Evolutionary conservation across 2,113 vertebrate species (phyloP), one percentile per base, ranked within the genome.

Genomic region (Orientallactaga bullata): DNA sequence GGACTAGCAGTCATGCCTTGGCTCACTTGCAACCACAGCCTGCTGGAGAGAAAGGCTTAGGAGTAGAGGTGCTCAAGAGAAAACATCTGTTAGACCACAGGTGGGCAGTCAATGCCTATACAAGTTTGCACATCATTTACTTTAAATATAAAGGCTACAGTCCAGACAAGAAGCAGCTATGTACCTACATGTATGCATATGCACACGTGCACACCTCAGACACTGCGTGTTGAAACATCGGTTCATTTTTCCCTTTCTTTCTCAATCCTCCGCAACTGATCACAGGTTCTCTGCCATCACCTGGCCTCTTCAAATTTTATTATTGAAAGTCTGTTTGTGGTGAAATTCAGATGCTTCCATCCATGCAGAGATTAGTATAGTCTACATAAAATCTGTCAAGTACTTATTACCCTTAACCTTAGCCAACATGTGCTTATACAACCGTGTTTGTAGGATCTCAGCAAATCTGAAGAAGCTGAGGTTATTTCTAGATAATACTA

Each of bases 71-170:
- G 16, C 79, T 81, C 85, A 85, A 89, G 74, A 73, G 51, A 78
- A 76, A 86, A 32, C 0, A 0, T 92, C 85, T 91, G 23, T 47
- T 47, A 90, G 32, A 94, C 28, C n/a, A 85, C 86, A 90, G n/a
- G 60, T 90, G 60, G 26, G 37, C 93, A 81, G 88, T n/a, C 55
- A 71, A 80, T 20, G 58, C 58, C 39, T 61, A 66, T 32, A 30
- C 13, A 86, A 42, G 20, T 11, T 37, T 66, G 16, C 16, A 63
- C 3, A 71, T 61, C 66, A 92, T 72, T 93, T 81, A 58, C 8
- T 39, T 94, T 68, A 80, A 93, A 76, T 28, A 77, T 69, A 85
- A 96, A 74, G 60, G 32, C 66, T 85, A 35, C 77, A 16, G 81
- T 84, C 35, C 61, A 77, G 72, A 94, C 87, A 85, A 89, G 51